Evolutionary conservation across 1,140 invertebrate species (phyloP).

Genomic region (Propsilocerus akamusi): DNA sequence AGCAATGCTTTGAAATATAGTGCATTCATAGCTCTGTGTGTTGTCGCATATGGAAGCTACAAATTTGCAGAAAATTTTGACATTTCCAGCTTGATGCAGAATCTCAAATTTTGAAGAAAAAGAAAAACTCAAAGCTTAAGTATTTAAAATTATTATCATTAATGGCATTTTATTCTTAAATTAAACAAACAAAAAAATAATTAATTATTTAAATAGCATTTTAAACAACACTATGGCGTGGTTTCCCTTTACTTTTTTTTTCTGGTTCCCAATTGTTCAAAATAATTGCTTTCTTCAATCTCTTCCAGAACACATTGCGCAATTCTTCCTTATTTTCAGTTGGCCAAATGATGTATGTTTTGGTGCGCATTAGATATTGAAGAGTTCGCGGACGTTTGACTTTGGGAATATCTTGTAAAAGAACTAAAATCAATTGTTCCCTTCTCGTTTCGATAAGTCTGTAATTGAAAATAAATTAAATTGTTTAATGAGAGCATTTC

Average conservation of each 20-base stretch:
- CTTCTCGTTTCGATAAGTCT: conserved; percentile 36
- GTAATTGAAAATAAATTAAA: conserved; percentile 7
- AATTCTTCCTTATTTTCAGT: conserved; percentile 15
- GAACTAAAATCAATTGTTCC: conserved; percentile 35
- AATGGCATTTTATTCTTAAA: no score
- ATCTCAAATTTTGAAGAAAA: no score
- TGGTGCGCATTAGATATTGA: conserved; percentile 39
- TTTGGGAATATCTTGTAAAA: conserved; percentile 39
- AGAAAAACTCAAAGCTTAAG: no score
- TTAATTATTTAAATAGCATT: no score
- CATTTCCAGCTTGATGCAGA: no score
- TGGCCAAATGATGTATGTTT: conserved; percentile 44
- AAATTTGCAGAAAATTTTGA: no score
- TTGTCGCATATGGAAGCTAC: no score
- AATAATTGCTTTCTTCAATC: neutral
- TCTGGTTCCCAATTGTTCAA: neutral
- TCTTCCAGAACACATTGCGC: neutral
- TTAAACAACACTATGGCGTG: neutral
- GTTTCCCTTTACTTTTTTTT: neutral
- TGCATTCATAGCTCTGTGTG: no score
- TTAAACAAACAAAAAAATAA: no score
- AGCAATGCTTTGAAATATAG: no score
- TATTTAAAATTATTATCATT: no score
- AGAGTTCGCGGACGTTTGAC: conserved; percentile 33
- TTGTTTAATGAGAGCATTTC: neutral